phyloP scores from a whole-genome alignment of 2,113 vertebrate species.

The human (Homo sapiens) region GRCh38 chr3:101835501-101836000 shows the following conservation, averaged over 20 bases:
- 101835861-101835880: background rate
- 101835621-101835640: background rate
- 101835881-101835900: background rate
- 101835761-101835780: background rate
- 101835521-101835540: background rate
- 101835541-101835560: background rate
- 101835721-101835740: background rate
- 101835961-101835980: background rate
- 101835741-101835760: background rate
- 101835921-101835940: background rate
- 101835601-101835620: background rate
- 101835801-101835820: background rate
- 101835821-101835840: background rate
- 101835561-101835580: too few species aligned
- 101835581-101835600: background rate
- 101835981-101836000: background rate
- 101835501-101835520: background rate
- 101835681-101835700: background rate
- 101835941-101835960: background rate
- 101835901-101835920: background rate
- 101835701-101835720: background rate
- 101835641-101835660: background rate
- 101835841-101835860: background rate
- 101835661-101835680: background rate
- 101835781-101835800: background rate